Base-by-base conservation (phyloP, 2,113 vertebrate species). In the Cichladusa arquata region DNA sequence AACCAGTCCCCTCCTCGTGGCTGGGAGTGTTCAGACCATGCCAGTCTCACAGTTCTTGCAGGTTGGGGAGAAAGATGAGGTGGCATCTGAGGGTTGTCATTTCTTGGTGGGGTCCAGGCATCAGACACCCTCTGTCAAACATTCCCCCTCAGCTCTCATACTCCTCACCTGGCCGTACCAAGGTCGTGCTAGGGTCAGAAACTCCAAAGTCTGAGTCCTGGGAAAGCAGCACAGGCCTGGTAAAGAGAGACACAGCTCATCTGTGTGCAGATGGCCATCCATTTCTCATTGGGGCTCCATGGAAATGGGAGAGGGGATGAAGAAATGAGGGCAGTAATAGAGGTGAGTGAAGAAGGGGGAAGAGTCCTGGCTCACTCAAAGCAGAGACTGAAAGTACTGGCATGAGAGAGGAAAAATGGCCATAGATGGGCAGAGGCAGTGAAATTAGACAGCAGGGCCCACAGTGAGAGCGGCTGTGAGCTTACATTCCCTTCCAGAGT, bases 1-100 rank as follows among this genome's bases (percentile, higher is more conserved):
- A 81, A 20, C 26, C 28, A 53, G 19, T n/a, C 25, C 11, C 14
- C 6, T 87, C 34, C 29, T 19, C 18, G 13, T 33, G 18, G 6
- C 0, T 94, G 31, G 42, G 26, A 77, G 16, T 47, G 26, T 47
- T 81, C 60, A 86, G n/a, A 50, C n/a, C 36, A 70, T 76, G 14
- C 23, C 19, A 42, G 14, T 50, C 9, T 9, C 22, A 6, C 7
- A 0, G 31, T 36, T 62, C 44, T 36, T 48, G 34, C 0, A 0
- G 19, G 28, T 16, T 61, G 6, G 19, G 12, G 19, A 8, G 8
- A 17, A 58, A 48, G 33, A 11, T 29, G 14, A 36, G 58, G 11
- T 23, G 15, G 14, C 19, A 34, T 33, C 15, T 20, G 36, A 72
- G n/a, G 22, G 5, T 15, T 74, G 12, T 42, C 1, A 5, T 56